Percentiles rank a stretch among this genome's conserved stretches.
Conservation (phyloP, 2,113 vertebrate species). For the Periophthalmodon schlosseri region DNA sequence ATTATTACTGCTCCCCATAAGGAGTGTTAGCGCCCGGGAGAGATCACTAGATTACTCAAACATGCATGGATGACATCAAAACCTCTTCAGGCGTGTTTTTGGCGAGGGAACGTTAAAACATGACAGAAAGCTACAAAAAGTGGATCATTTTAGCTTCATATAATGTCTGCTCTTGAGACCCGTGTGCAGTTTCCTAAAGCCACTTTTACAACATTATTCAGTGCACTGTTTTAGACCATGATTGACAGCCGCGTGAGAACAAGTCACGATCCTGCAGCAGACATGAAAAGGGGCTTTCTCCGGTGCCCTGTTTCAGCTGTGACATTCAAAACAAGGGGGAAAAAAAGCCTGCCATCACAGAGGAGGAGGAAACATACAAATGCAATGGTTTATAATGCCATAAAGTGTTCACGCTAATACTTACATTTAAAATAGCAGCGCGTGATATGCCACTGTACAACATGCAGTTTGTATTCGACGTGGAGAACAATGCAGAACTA, state of each 20-base stretch:
- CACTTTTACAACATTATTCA: not conserved
- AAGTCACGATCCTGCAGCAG: constrained; percentile 6
- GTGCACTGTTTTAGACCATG: not conserved
- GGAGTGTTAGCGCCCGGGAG: too few species aligned
- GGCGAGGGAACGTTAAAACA: too few species aligned
- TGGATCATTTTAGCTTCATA: not conserved
- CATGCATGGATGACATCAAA: too few species aligned
- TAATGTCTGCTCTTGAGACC: not conserved
- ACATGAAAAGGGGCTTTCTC: constrained; percentile 12
- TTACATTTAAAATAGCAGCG: not conserved
- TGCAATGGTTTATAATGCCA: not conserved
- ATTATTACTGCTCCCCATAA: too few species aligned
- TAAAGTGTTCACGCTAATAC: not conserved
- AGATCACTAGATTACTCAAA: too few species aligned
- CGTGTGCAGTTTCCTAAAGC: not conserved
- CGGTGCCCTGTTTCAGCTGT: constrained; percentile 2
- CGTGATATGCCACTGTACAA: not conserved
- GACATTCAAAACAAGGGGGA: constrained; percentile 2
- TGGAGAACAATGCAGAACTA: not conserved
- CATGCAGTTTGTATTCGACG: not conserved
- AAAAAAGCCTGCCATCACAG: not conserved
- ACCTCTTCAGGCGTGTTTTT: too few species aligned
- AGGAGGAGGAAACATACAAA: not conserved
- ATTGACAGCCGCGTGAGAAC: constrained; percentile 4
- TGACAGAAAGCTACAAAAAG: not conserved